Evolutionary conservation across 2,797 vertebrate genomes (phyloP).

Genomic region (Macropus fuliginosus): DNA sequence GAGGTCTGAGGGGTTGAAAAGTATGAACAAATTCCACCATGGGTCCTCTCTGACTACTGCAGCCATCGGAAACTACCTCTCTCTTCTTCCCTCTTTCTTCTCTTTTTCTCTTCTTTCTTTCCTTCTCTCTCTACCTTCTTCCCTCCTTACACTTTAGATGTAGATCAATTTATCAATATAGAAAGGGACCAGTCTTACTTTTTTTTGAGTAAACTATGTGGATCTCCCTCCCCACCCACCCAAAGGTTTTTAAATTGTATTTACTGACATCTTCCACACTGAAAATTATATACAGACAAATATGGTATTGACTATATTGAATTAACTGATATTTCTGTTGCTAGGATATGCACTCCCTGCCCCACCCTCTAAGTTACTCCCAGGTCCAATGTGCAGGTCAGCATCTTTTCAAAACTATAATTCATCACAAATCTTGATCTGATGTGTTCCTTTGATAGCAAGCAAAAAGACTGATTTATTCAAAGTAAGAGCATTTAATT

Average conservation of each 20-base stretch:
- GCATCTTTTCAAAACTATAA: neutral
- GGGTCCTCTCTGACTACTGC: neutral
- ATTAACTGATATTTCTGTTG: slow-evolving; percentile 55
- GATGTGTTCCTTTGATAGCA: neutral
- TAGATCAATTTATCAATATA: slow-evolving; percentile 63
- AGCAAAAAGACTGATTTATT: neutral
- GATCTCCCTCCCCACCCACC: slow-evolving; percentile 13
- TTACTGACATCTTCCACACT: slow-evolving; percentile 74
- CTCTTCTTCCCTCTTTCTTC: slow-evolving; percentile 31
- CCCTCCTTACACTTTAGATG: neutral
- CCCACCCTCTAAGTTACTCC: neutral
- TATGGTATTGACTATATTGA: slow-evolving; percentile 73
- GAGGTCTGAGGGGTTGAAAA: neutral
- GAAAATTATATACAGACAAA: slow-evolving; percentile 77
- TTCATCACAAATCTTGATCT: neutral
- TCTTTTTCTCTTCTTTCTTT: neutral
- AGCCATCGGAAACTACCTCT: neutral
- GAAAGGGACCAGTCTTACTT: slow-evolving; percentile 73
- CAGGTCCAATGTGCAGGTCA: neutral
- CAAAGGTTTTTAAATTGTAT: slow-evolving; percentile 25
- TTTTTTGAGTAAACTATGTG: slow-evolving; percentile 78
- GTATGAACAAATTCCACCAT: neutral
- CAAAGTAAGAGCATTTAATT: neutral
- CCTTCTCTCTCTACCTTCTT: neutral
- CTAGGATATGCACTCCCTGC: neutral